Conservation (phyloP, 2,888 invertebrate genomes). For the Leucophenga maculata region DNA sequence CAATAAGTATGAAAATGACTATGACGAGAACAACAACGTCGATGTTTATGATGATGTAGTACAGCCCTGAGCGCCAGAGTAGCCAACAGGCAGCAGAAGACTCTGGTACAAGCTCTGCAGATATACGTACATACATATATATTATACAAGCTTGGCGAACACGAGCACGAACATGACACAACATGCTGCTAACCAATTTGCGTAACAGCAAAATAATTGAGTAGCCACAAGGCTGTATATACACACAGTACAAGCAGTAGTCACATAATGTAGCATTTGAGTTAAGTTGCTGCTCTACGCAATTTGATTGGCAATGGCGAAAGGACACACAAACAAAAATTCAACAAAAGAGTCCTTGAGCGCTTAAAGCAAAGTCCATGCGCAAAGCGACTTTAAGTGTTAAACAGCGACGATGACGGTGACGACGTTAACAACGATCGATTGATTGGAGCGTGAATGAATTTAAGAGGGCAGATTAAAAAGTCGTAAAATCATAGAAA, state of each 20-base stretch:
- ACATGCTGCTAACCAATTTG: constrained; percentile 50
- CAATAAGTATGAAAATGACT: constrained; percentile 4
- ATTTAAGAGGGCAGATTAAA: too few relatives aligned
- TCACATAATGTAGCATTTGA: not conserved
- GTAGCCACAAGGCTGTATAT: constrained; percentile 47
- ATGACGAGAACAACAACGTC: not conserved
- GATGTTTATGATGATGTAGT: constrained; percentile 1
- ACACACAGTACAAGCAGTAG: constrained; percentile 1
- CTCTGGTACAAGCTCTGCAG: not conserved
- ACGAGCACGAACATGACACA: constrained; percentile 10
- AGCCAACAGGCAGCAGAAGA: not conserved
- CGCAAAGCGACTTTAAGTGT: too few relatives aligned
- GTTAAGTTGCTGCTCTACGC: too few relatives aligned
- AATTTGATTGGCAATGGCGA: not conserved
- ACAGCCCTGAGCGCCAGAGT: not conserved
- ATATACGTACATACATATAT: not conserved
- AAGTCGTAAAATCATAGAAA: too few relatives aligned
- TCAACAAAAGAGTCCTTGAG: constrained; percentile 6
- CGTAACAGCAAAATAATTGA: constrained; percentile 62
- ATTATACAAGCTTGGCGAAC: constrained; percentile 35
- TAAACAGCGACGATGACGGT: not conserved
- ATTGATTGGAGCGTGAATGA: too few relatives aligned
- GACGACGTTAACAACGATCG: not conserved
- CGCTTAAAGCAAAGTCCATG: constrained; percentile 1
- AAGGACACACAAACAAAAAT: too few relatives aligned